Conservation (phyloP, 2,888 invertebrate species). For the Acanthacorydalis orientalis region DNA sequence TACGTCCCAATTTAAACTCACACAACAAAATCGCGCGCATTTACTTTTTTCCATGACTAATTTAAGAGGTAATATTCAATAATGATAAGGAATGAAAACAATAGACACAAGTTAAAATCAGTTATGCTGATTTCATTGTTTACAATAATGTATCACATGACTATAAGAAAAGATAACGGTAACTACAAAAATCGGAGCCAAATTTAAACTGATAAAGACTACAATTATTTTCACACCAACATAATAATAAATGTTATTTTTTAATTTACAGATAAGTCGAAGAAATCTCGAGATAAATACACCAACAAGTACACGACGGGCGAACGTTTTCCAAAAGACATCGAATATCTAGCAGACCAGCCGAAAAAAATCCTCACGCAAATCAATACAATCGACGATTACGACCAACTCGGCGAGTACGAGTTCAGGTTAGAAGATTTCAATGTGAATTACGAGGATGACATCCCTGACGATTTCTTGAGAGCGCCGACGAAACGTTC, state of each 20-base stretch:
- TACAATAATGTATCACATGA: no score
- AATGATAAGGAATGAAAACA: no score
- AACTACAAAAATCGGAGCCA: no score
- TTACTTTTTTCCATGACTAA: no score
- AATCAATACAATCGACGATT: conserved; percentile 17
- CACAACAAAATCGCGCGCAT: no score
- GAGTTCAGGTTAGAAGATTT: conserved; percentile 16
- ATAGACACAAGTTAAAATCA: no score
- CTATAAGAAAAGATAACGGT: no score
- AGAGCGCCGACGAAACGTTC: conserved; percentile 26
- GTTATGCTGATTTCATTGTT: no score
- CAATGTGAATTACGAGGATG: conserved; percentile 20
- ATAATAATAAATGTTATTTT: not conserved
- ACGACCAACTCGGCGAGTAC: conserved; percentile 15
- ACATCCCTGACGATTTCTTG: conserved; percentile 19
- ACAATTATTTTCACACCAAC: no score
- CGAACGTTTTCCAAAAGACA: conserved; percentile 11
- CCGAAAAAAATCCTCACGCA: conserved; percentile 22
- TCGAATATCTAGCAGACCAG: conserved; percentile 19
- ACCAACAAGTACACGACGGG: not conserved
- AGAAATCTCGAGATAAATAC: not conserved
- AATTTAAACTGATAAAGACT: no score
- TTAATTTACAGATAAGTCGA: not conserved
- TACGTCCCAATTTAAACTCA: no score
- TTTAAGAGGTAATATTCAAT: no score